Conservation (phyloP, 2,113 vertebrate species). For the Cavia aperea region DNA sequence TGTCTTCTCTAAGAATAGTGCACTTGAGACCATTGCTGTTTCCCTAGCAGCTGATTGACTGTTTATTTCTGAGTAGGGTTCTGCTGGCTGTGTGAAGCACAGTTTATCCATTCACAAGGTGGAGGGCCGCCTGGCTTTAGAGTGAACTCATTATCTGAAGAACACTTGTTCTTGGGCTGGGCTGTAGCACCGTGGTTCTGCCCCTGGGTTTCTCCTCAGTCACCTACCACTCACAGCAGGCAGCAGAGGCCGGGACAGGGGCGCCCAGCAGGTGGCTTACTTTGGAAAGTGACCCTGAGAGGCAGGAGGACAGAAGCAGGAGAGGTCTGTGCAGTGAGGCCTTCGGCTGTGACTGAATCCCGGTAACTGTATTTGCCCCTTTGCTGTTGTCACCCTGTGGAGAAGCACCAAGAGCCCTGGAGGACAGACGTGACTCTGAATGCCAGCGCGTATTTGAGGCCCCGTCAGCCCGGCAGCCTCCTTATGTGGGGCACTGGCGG, state of each 20-base stretch:
- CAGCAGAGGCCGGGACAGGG: not conserved
- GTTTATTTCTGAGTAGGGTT: not conserved
- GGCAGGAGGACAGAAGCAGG: not conserved
- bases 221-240: not conserved
- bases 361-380: not conserved
- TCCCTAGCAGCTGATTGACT: not conserved
- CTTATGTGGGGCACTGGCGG: not conserved
- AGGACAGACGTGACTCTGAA: not conserved
- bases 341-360: not conserved
- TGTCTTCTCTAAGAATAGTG: not conserved
- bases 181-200: not conserved
- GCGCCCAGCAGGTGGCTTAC: not conserved
- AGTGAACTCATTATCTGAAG: not conserved
- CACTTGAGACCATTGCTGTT: not conserved
- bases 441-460: not conserved
- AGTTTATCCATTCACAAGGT: not conserved
- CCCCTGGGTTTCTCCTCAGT: not conserved
- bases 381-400: not conserved
- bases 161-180: not conserved
- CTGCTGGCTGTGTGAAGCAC: not conserved
- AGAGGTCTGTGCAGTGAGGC: not conserved
- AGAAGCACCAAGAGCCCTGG: not conserved
- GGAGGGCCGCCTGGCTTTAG: not conserved
- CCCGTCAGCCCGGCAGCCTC: not conserved
- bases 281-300: not conserved